These are phyloP conservation scores for Gastrophryne carolinensis DNA, from an alignment of 2,797 vertebrate species.

Conservation along the genomic window DNA sequence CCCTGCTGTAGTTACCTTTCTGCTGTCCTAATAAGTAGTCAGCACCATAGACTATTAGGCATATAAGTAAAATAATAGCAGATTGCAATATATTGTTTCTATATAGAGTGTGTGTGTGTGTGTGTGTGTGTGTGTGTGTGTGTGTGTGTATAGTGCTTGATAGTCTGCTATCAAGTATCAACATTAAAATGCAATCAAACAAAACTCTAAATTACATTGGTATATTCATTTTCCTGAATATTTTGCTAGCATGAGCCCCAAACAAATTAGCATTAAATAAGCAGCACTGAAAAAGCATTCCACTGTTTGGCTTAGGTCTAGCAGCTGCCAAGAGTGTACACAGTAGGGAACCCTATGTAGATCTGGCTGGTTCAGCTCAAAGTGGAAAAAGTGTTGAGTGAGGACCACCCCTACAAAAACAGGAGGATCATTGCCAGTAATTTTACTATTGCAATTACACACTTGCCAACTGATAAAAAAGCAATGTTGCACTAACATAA, in stretches of 20 bases:
- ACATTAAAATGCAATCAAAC: background rate
- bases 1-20: too few species aligned
- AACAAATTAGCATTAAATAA: constrained; percentile 37
- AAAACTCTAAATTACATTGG: constrained; percentile 1
- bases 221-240: background rate
- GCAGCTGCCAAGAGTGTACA: constrained; percentile 57
- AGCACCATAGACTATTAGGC: too few species aligned
- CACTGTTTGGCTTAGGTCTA: constrained; percentile 57
- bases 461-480: constrained; percentile 44
- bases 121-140: too few species aligned
- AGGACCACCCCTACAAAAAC: constrained; percentile 41
- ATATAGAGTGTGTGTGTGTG: too few species aligned
- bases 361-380: constrained; percentile 38
- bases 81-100: too few species aligned
- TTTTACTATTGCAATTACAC: constrained; percentile 45
- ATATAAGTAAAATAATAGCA: too few species aligned
- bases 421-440: constrained; percentile 20
- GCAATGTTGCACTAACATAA: constrained; percentile 10
- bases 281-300: constrained; percentile 58
- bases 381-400: constrained; percentile 51
- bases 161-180: too few species aligned
- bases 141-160: too few species aligned
- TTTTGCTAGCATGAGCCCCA: constrained; percentile 11
- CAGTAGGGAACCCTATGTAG: constrained; percentile 58
- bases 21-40: too few species aligned